A percentile compares a stretch with the other conserved stretches of the same genome.
Evolutionary conservation across 2,797 vertebrate species (phyloP).

Genomic region (Serranus cabrilla): DNA sequence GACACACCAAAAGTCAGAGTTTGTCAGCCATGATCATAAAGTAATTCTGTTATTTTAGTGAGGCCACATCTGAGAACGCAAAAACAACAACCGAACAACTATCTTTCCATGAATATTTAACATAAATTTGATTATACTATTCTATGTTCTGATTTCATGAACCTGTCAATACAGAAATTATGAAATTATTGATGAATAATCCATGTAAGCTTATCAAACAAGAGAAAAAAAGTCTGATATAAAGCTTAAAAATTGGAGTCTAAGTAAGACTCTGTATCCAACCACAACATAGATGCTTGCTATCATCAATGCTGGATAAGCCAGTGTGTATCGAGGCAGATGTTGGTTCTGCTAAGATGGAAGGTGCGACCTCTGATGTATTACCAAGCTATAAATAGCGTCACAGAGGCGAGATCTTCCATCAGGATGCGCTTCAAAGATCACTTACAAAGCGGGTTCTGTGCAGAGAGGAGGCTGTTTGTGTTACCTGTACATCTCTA

Average conservation of each 20-base stretch:
- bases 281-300: conserved; percentile 20
- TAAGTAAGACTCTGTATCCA: conserved; percentile 23
- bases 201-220: background rate
- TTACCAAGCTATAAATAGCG: conserved; percentile 84
- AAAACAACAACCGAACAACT: background rate
- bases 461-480: conserved; percentile 62
- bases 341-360: conserved; percentile 78
- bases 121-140: background rate
- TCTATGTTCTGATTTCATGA: background rate
- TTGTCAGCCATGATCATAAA: conserved; percentile 8
- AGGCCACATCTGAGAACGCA: background rate
- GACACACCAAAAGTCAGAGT: conserved; percentile 34
- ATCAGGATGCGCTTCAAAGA: conserved; percentile 79
- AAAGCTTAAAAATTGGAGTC: background rate
- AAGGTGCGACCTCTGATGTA: conserved; percentile 82
- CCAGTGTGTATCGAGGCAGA: conserved; percentile 73
- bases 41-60: background rate
- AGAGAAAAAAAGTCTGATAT: background rate
- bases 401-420: conserved; percentile 77
- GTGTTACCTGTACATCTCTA: conserved; percentile 34
- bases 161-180: background rate
- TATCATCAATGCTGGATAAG: conserved; percentile 58
- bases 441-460: conserved; percentile 74
- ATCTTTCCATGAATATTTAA: background rate
- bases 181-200: background rate